Evolutionary conservation across 2,888 invertebrate genomes (phyloP).

Genomic region (Cyrtodaria siliqua): DNA sequence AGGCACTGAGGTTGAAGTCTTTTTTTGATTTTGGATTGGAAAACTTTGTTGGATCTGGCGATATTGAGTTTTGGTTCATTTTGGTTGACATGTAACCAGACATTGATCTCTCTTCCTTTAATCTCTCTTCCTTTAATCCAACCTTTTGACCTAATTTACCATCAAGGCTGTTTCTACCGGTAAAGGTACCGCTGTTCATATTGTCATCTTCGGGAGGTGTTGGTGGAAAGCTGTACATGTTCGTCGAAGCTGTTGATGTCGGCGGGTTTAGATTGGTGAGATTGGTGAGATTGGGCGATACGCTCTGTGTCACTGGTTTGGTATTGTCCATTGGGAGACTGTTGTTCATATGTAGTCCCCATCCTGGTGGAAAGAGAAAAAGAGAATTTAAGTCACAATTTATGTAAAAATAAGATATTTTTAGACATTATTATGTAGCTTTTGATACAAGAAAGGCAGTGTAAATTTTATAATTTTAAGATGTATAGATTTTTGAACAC

Average conservation of each 20-base stretch:
- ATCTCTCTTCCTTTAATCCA: not conserved
- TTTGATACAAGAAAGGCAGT: too few relatives aligned
- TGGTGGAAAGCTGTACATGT: constrained; percentile 49
- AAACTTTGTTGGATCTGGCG: constrained; percentile 17
- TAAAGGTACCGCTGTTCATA: constrained; percentile 8
- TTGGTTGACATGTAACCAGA: not conserved
- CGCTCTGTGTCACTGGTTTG: too few relatives aligned
- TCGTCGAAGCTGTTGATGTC: not conserved
- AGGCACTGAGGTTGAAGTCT: not conserved
- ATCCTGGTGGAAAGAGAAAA: not conserved
- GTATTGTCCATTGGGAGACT: too few relatives aligned
- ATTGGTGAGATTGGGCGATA: too few relatives aligned
- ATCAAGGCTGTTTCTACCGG: constrained; percentile 33
- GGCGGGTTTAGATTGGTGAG: not conserved
- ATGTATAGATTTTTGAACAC: too few relatives aligned
- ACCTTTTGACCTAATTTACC: not conserved
- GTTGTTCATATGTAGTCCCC: not conserved
- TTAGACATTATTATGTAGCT: too few relatives aligned
- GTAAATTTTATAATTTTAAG: too few relatives aligned
- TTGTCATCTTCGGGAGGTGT: constrained; percentile 60
- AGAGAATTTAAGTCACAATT: too few relatives aligned
- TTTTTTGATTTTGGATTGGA: not conserved
- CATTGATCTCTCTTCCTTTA: not conserved
- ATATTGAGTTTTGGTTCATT: constrained; percentile 3
- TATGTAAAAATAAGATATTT: too few relatives aligned